A percentile compares a stretch with the other conserved stretches of the same genome.
phyloP scores from a whole-genome alignment of 1,140 invertebrate genomes.

The Pogonognathellus flavescens region DNA sequence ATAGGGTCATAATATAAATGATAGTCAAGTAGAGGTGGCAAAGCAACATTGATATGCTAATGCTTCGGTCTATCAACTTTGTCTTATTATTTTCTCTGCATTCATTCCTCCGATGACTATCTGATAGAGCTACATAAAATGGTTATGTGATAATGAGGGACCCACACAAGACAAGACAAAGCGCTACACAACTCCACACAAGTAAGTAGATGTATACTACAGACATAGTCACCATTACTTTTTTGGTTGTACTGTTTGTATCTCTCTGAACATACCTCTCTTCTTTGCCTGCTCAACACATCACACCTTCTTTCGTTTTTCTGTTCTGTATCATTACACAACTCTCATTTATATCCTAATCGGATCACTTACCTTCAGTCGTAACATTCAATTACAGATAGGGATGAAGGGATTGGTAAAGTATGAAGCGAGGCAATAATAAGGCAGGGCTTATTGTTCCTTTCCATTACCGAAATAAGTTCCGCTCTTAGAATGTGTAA shows the following conservation, averaged over 20 bases:
- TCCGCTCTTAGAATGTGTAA: background rate
- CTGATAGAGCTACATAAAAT: constrained; percentile 13
- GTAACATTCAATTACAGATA: constrained; percentile 25
- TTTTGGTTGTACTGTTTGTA: background rate
- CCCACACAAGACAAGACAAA: constrained; percentile 41
- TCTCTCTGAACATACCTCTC: background rate
- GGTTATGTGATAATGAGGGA: constrained; percentile 48
- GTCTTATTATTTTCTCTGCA: constrained; percentile 42
- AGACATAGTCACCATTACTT: constrained; percentile 6
- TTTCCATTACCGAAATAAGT: background rate
- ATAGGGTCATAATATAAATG: too few relatives aligned
- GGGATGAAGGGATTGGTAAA: background rate
- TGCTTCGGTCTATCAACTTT: constrained; percentile 8
- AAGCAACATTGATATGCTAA: constrained; percentile 24
- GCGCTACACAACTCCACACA: background rate
- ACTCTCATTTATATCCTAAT: constrained; percentile 35
- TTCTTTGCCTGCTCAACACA: background rate
- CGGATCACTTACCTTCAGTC: constrained; percentile 35
- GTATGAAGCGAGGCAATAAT: background rate
- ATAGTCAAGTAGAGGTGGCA: background rate
- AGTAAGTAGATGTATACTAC: background rate
- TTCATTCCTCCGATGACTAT: constrained; percentile 14
- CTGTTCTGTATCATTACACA: constrained; percentile 6
- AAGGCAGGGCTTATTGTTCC: background rate
- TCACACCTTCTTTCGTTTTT: constrained; percentile 1